Percentiles rank a stretch among this genome's conserved stretches.
These are phyloP conservation scores for Coracias cyanogaster DNA, from an alignment of 2,797 vertebrate species.

Conservation along the genomic window DNA sequence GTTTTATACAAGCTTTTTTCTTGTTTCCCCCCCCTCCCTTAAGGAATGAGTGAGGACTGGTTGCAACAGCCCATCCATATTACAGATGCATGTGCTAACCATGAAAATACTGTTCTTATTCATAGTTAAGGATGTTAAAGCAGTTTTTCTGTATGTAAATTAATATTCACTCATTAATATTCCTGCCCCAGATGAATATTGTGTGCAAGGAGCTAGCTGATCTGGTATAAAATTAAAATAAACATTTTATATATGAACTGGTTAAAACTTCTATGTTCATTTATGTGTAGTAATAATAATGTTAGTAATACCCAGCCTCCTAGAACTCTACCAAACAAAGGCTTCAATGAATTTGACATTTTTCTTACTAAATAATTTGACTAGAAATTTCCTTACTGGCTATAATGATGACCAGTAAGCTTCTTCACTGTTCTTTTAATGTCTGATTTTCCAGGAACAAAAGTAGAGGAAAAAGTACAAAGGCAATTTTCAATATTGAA, in stretches of 20 bases:
- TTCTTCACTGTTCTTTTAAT: not conserved
- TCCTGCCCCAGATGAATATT: not conserved
- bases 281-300: not conserved
- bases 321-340: not conserved
- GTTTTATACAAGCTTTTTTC: rapidly evolving
- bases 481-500: not conserved
- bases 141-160: not conserved
- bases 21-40: rapidly evolving
- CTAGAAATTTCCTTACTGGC: not conserved
- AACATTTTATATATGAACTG: not conserved
- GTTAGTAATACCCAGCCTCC: not conserved
- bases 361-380: not conserved
- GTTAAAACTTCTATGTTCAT: not conserved
- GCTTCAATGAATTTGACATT: not conserved
- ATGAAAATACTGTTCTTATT: not conserved
- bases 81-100: not conserved
- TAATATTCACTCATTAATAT: not conserved
- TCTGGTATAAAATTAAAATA: not conserved
- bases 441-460: not conserved
- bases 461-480: not conserved
- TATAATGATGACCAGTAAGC: not conserved
- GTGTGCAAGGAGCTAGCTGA: not conserved
- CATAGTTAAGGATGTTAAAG: not conserved
- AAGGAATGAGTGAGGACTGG: not conserved
- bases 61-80: not conserved